Percentiles rank a stretch among this genome's conserved stretches.
phyloP scores from a whole-genome alignment of 2,797 vertebrate genomes.

The Aplochiton taeniatus region DNA sequence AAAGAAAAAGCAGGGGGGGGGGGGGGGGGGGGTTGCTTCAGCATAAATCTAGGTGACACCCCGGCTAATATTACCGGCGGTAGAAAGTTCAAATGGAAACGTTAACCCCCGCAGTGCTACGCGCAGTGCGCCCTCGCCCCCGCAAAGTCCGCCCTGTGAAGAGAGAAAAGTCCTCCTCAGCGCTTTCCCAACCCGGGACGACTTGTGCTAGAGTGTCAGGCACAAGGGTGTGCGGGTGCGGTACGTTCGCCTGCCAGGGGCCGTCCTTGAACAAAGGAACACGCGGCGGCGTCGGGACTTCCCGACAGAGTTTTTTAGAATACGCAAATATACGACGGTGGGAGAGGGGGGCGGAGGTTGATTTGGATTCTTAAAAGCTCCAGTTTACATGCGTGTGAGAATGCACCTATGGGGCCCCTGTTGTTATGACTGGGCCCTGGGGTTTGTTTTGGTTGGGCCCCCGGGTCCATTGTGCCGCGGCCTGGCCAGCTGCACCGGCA shows the following conservation, averaged over 20 bases:
- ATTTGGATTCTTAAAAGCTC: no score
- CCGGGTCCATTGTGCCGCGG: slow-evolving; percentile 61
- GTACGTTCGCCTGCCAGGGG: slow-evolving; percentile 18
- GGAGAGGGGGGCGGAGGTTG: no score
- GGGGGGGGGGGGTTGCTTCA: slow-evolving; percentile 29
- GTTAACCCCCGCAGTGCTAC: slow-evolving; percentile 26
- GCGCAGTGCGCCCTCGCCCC: neutral
- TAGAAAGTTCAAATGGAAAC: slow-evolving; percentile 58
- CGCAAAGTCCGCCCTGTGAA: slow-evolving; percentile 43
- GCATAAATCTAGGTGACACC: slow-evolving; percentile 48
- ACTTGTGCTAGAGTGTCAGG: slow-evolving; percentile 35
- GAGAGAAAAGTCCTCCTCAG: slow-evolving; percentile 46
- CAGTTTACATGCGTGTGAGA: slow-evolving; percentile 9
- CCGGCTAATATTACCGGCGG: slow-evolving; percentile 52
- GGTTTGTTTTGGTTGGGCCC: slow-evolving; percentile 65
- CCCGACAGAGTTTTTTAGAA: no score
- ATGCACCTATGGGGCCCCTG: slow-evolving; percentile 31
- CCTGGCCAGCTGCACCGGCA: slow-evolving; percentile 66
- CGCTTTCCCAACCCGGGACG: slow-evolving; percentile 20
- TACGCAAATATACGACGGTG: no score
- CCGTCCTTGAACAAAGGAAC: slow-evolving; percentile 10
- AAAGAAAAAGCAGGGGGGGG: neutral
- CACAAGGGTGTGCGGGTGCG: neutral
- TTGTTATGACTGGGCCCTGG: slow-evolving; percentile 65
- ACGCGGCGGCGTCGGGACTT: no score